These are phyloP conservation scores for Liparis tanakae DNA, from an alignment of 2,797 vertebrate genomes.

Conservation along the genomic window DNA sequence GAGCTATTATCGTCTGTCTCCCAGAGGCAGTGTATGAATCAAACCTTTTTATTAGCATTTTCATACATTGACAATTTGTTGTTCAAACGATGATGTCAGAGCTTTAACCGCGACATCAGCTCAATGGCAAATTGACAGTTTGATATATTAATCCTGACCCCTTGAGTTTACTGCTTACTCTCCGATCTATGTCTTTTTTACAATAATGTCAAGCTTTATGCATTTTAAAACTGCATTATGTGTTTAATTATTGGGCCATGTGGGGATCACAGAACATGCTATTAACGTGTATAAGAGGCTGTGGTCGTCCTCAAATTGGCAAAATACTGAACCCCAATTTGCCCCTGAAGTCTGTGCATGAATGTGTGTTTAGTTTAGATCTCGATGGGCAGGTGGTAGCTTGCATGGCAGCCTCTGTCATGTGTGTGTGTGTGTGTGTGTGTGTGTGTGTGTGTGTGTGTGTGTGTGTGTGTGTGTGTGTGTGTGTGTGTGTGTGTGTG, in stretches of 20 bases:
- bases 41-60: neutral
- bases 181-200: neutral
- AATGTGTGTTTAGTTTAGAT: neutral
- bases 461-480: neutral
- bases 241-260: neutral
- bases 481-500: neutral
- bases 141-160: slow-evolving; percentile 1
- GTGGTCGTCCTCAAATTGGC: too few species aligned
- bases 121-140: neutral
- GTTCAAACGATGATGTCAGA: neutral
- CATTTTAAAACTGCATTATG: neutral
- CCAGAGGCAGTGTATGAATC: neutral
- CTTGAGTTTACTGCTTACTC: neutral
- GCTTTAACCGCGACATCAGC: neutral
- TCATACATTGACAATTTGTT: neutral
- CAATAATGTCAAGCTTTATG: neutral
- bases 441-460: neutral
- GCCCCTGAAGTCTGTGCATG: neutral
- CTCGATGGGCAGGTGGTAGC: neutral
- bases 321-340: neutral
- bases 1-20: neutral
- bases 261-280: neutral
- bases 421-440: neutral
- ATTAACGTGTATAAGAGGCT: neutral
- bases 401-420: neutral